Evolutionary conservation across 1,140 invertebrate genomes (phyloP).

Genomic region (Drosophila orosa): DNA sequence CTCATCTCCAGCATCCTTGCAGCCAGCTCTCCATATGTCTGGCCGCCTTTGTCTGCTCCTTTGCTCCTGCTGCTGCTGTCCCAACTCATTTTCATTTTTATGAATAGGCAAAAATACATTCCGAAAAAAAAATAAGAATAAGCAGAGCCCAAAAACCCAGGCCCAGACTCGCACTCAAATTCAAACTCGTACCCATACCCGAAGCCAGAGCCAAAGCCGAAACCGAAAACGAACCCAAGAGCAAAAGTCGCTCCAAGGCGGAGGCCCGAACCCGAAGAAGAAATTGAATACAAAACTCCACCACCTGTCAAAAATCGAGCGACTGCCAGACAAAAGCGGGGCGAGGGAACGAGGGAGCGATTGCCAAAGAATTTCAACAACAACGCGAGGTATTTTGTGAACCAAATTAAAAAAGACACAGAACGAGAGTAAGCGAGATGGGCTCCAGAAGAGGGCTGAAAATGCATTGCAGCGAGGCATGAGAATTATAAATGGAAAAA

Average conservation of each 20-base stretch:
- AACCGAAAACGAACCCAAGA: conserved; percentile 56
- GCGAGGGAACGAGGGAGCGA: conserved; percentile 30
- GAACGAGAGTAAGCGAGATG: conserved; percentile 27
- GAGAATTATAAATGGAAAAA: conserved; percentile 80
- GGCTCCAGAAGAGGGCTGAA: conserved; percentile 32
- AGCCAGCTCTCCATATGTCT: conserved; percentile 42
- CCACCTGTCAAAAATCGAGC: conserved; percentile 83
- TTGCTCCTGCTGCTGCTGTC: conserved; percentile 50
- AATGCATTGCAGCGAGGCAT: conserved; percentile 75
- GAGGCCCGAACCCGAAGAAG: conserved; percentile 55
- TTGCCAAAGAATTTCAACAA: conserved; percentile 82
- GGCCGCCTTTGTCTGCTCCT: conserved; percentile 66
- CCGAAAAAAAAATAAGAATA: conserved; percentile 31
- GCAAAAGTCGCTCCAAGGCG: conserved; percentile 71
- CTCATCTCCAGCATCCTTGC: conserved; percentile 62
- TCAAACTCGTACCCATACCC: conserved; percentile 33
- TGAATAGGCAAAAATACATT: conserved; percentile 80
- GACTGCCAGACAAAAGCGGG: conserved; percentile 53
- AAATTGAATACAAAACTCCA: conserved; percentile 82
- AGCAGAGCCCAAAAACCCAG: conserved; percentile 32
- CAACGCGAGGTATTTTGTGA: conserved; percentile 81
- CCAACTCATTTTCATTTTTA: conserved; percentile 79
- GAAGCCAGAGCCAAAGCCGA: conserved; percentile 4
- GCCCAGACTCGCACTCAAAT: conserved; percentile 32
- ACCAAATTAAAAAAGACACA: conserved; percentile 81